phyloP scores from a whole-genome alignment of 1,140 invertebrate species.

The Goniozus legneri region DNA sequence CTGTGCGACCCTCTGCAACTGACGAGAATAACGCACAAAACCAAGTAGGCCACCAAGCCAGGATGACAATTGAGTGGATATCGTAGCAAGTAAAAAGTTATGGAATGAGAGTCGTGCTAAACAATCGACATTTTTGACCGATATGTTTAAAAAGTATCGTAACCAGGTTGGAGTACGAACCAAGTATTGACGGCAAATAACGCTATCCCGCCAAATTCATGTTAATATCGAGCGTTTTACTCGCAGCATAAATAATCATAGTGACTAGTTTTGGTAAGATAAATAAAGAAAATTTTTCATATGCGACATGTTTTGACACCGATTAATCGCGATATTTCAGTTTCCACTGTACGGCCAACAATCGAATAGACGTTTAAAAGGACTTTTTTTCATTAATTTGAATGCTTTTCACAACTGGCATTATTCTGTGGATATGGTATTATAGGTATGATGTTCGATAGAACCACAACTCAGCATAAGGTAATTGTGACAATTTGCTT shows the following conservation, averaged over 20 bases:
- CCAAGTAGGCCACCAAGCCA: constrained; percentile 50
- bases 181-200: constrained; percentile 30
- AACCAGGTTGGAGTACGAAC: too few relatives aligned
- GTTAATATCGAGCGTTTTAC: too few relatives aligned
- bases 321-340: too few relatives aligned
- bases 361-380: background rate
- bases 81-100: constrained; percentile 23
- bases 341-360: too few relatives aligned
- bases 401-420: constrained; percentile 6
- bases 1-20: constrained; percentile 16
- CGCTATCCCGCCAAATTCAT: constrained; percentile 17
- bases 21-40: constrained; percentile 34
- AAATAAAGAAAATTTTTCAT: constrained; percentile 22
- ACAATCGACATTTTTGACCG: too few relatives aligned
- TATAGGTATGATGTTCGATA: constrained; percentile 27
- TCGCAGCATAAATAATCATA: constrained; percentile 37
- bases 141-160: too few relatives aligned
- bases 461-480: constrained; percentile 19
- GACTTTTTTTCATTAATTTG: constrained; percentile 4
- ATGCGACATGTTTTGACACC: too few relatives aligned
- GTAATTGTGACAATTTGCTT: background rate
- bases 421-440: constrained; percentile 18
- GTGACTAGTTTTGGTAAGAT: constrained; percentile 24
- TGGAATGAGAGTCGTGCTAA: background rate
- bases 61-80: constrained; percentile 48